These are phyloP conservation scores for Barypeithes pellucidus DNA, from an alignment of 2,888 invertebrate genomes.

Conservation along the genomic window DNA sequence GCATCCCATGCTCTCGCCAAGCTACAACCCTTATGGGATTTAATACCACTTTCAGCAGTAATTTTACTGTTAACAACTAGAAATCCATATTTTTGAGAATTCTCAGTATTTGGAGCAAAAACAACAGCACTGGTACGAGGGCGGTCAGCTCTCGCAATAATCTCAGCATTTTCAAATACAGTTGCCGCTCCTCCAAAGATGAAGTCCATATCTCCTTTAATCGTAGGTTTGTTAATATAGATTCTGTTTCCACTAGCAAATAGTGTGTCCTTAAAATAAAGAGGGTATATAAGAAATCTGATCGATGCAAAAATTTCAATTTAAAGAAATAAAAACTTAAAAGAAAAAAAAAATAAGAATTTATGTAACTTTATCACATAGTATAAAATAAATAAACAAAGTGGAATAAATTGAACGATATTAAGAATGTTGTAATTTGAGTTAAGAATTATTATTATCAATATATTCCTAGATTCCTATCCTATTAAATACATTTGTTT, in stretches of 20 bases:
- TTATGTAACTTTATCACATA: too few species aligned
- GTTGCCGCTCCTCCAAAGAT: slow-evolving; percentile 43
- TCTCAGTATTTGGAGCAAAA: slow-evolving; percentile 46
- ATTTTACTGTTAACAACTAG: slow-evolving; percentile 38
- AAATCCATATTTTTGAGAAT: slow-evolving; percentile 35
- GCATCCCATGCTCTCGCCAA: slow-evolving; percentile 47
- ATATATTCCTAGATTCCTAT: too few species aligned
- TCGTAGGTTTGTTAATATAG: slow-evolving; percentile 30
- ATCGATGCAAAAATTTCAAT: too few species aligned
- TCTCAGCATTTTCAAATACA: slow-evolving; percentile 34
- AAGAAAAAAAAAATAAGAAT: too few species aligned
- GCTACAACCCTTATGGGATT: slow-evolving; percentile 9
- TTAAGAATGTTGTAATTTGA: too few species aligned
- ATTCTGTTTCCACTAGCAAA: slow-evolving; percentile 21
- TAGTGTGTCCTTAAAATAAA: slow-evolving; percentile 41
- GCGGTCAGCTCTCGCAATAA: slow-evolving; percentile 40
- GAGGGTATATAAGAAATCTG: too few species aligned
- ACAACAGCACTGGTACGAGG: slow-evolving; percentile 27
- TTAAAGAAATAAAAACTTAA: too few species aligned
- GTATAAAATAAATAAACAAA: too few species aligned
- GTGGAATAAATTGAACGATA: too few species aligned
- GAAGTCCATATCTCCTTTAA: slow-evolving; percentile 48
- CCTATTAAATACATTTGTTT: too few species aligned
- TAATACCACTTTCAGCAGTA: slow-evolving; percentile 31
- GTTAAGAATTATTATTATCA: too few species aligned